Conservation (phyloP, 2,888 invertebrate species). For the Hirtodrosophila histrioides region DNA sequence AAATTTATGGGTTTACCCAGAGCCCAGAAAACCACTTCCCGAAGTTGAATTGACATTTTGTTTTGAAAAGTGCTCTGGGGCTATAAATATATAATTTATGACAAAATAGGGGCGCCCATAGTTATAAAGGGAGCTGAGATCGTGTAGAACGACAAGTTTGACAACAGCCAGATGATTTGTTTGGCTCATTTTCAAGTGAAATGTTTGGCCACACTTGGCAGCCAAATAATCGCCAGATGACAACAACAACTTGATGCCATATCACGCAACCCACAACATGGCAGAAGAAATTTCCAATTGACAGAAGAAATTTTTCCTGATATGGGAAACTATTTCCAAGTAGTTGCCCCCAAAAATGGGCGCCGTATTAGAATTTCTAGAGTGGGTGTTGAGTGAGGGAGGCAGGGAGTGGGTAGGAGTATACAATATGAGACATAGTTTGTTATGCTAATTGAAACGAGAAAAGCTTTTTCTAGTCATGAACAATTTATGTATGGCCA, state of each 20-base stretch:
- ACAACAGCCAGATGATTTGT: conserved; percentile 64
- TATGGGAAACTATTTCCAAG: conserved; percentile 39
- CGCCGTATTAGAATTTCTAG: conserved; percentile 47
- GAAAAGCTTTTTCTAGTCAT: conserved; percentile 62
- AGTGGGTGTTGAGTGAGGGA: conserved; percentile 55
- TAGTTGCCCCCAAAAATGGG: conserved; percentile 31
- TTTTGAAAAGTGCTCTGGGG: conserved; percentile 5
- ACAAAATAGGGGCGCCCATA: conserved; percentile 47
- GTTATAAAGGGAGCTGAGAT: conserved; percentile 9
- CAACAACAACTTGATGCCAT: conserved; percentile 18
- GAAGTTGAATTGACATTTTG: conserved; percentile 25
- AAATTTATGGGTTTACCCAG: conserved; percentile 45
- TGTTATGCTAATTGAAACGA: conserved; percentile 77
- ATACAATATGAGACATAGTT: conserved; percentile 45
- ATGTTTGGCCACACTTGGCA: conserved; percentile 61
- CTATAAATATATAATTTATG: conserved; percentile 71
- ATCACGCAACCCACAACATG: conserved; percentile 34
- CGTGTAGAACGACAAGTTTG: conserved; percentile 36
- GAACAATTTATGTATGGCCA: conserved; percentile 62
- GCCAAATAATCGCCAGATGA: conserved; percentile 49
- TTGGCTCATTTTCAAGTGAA: conserved; percentile 46
- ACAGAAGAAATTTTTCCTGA: conserved; percentile 42
- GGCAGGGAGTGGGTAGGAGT: not conserved
- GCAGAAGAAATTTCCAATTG: conserved; percentile 37
- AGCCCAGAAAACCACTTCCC: conserved; percentile 32